Percentiles rank a stretch among this genome's conserved stretches.
Conservation (phyloP, 2,797 vertebrate species). For the Eulemur mongoz region DNA sequence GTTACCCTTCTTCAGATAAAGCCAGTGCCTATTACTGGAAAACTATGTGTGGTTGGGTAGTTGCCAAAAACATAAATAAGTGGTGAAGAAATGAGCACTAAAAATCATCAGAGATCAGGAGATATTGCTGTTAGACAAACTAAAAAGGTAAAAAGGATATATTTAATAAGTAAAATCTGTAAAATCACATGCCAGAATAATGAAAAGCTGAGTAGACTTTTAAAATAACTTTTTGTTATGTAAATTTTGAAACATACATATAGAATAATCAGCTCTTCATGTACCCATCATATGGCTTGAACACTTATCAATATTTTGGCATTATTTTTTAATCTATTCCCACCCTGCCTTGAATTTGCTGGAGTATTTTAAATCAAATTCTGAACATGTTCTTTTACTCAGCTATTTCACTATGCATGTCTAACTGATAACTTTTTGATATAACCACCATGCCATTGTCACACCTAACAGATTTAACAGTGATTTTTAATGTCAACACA, state of each 20-base stretch:
- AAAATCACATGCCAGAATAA: neutral
- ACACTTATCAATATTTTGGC: neutral
- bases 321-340: neutral
- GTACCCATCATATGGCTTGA: neutral
- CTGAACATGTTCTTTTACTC: neutral
- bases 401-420: neutral
- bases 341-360: neutral
- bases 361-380: neutral
- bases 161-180: neutral
- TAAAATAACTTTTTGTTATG: neutral
- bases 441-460: neutral
- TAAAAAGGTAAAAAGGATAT: neutral
- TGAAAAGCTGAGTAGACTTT: neutral
- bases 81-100: neutral
- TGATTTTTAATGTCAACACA: neutral
- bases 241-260: neutral
- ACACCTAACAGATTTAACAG: neutral
- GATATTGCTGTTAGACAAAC: neutral
- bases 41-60: neutral
- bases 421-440: neutral
- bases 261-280: neutral
- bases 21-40: neutral
- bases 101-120: neutral
- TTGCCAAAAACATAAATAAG: neutral
- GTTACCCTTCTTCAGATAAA: neutral